Evolutionary conservation across 2,113 vertebrate genomes (phyloP).

Genomic region (Eolophus roseicapilla): DNA sequence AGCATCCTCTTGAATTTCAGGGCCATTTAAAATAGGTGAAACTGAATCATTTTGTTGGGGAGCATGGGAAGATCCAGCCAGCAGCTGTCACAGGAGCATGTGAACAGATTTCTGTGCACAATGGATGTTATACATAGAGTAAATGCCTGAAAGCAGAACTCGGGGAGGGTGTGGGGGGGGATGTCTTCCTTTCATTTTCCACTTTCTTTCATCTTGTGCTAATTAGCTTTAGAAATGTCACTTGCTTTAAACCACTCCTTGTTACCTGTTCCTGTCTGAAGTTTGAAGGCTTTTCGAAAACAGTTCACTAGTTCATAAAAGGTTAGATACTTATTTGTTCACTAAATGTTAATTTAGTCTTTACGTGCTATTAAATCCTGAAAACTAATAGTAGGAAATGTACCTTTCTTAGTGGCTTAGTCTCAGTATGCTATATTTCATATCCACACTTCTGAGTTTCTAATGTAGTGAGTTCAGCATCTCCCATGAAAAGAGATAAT

Average conservation of each 20-base stretch:
- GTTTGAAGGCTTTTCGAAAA: neutral
- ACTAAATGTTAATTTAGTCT: neutral
- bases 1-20: neutral
- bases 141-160: neutral
- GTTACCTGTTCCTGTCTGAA: neutral
- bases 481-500: neutral
- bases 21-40: neutral
- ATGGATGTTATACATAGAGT: neutral
- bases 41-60: neutral
- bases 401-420: neutral
- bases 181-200: neutral
- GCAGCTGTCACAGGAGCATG: neutral
- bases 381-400: neutral
- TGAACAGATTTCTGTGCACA: neutral
- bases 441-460: neutral
- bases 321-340: neutral
- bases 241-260: neutral
- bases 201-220: neutral
- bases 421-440: neutral
- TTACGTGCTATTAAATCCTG: neutral
- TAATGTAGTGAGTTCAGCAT: neutral
- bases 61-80: neutral
- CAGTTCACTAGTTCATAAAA: neutral
- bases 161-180: rapidly evolving
- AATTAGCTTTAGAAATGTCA: neutral